Percentiles rank a stretch among this genome's conserved stretches.
Evolutionary conservation across 2,797 vertebrate genomes (phyloP).

Genomic region (Propithecus deckenii): DNA sequence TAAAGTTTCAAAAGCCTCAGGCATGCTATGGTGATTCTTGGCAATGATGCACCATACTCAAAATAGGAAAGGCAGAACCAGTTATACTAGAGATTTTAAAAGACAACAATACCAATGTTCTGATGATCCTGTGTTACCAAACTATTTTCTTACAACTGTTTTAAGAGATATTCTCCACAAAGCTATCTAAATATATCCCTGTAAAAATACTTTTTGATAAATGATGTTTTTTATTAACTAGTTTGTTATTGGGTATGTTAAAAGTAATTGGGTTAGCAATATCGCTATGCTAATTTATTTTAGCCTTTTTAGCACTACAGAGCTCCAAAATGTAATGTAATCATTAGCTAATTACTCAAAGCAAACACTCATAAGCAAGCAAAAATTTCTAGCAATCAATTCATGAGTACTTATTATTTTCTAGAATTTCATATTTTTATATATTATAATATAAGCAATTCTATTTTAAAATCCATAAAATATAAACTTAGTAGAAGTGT

Average conservation of each 20-base stretch:
- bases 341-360: not conserved
- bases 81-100: not conserved
- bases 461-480: not conserved
- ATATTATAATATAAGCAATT: not conserved
- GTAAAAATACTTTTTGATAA: not conserved
- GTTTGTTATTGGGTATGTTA: not conserved
- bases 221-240: not conserved
- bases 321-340: not conserved
- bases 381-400: not conserved
- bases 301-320: not conserved
- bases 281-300: not conserved
- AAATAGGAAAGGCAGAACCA: not conserved
- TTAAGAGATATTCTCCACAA: not conserved
- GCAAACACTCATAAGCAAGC: not conserved
- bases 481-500: not conserved
- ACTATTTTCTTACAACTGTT: not conserved
- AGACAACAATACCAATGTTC: not conserved
- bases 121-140: not conserved
- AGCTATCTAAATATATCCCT: not conserved
- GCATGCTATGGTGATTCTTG: slow-evolving; percentile 49
- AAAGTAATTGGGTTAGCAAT: not conserved
- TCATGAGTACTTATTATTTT: not conserved
- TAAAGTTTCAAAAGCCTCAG: slow-evolving; percentile 65
- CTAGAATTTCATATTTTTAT: not conserved
- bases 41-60: slow-evolving; percentile 49